Evolutionary conservation across 2,888 invertebrate genomes (phyloP).

Genomic region (Clepsis dumicolana): DNA sequence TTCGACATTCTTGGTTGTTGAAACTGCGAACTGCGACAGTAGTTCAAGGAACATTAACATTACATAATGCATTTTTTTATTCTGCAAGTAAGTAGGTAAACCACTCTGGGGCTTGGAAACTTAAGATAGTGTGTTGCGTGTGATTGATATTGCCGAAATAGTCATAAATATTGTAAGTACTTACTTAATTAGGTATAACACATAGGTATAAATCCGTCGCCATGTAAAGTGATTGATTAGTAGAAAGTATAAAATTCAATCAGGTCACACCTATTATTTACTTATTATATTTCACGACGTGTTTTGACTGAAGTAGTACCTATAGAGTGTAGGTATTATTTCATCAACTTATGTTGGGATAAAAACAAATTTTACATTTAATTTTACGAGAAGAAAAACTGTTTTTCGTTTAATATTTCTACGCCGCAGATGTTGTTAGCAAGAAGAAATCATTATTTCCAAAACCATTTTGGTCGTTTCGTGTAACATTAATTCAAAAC

Average conservation of each 20-base stretch:
- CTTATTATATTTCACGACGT: neutral
- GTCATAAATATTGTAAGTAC: no score
- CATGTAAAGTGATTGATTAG: neutral
- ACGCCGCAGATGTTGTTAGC: slow-evolving; percentile 18
- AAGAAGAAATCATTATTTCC: slow-evolving; percentile 26
- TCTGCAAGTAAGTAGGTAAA: neutral
- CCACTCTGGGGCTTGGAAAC: neutral
- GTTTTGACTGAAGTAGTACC: neutral
- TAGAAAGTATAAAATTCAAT: neutral
- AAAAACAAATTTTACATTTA: neutral
- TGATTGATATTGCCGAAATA: neutral
- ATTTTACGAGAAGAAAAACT: neutral
- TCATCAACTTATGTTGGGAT: neutral
- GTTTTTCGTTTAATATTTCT: neutral
- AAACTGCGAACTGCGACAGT: slow-evolving; percentile 32
- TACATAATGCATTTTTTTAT: slow-evolving; percentile 35
- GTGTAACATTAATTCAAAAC: slow-evolving; percentile 40
- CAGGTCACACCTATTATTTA: neutral
- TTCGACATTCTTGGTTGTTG: slow-evolving; percentile 31
- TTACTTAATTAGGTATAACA: no score
- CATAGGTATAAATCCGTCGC: neutral
- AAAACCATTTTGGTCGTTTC: slow-evolving; percentile 27
- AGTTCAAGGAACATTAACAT: slow-evolving; percentile 41
- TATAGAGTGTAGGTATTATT: neutral
- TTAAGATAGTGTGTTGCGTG: neutral